Conservation (phyloP, 53 echinoderm and acorn worm genomes). For the Crossaster papposus region DNA sequence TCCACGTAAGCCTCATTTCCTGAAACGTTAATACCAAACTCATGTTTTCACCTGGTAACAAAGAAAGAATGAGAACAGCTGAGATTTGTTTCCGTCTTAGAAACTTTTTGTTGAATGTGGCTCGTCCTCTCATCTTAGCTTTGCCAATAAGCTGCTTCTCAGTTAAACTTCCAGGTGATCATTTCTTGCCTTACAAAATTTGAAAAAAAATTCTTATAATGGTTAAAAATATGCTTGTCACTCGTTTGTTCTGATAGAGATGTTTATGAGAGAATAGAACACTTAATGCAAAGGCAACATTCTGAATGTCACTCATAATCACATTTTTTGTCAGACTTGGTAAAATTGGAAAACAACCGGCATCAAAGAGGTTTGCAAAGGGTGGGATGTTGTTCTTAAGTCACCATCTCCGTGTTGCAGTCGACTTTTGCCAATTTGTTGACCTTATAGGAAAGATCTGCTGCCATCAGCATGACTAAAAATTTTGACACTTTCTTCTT, state of each 20-base stretch:
- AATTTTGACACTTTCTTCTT: background rate
- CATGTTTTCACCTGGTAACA: background rate
- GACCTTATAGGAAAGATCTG: no score
- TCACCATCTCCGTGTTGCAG: no score
- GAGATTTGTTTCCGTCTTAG: background rate
- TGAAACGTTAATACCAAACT: background rate
- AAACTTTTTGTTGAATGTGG: background rate
- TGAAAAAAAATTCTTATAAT: background rate
- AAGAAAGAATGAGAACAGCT: background rate
- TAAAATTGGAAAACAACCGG: background rate
- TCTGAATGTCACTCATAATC: background rate
- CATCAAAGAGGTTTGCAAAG: background rate
- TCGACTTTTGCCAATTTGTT: no score
- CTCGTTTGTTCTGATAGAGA: background rate
- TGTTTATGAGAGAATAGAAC: no score
- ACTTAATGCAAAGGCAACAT: background rate
- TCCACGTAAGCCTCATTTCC: slow-evolving; percentile 19
- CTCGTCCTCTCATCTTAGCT: slow-evolving; percentile 16
- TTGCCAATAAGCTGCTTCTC: slow-evolving; percentile 53
- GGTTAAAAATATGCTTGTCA: background rate
- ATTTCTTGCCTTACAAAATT: background rate
- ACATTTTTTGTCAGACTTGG: background rate
- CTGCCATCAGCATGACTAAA: no score
- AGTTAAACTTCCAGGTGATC: slow-evolving; percentile 44
- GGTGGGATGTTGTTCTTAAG: background rate